Conservation (phyloP, 2,888 invertebrate genomes). For the Tricholauxania praeusta region DNA sequence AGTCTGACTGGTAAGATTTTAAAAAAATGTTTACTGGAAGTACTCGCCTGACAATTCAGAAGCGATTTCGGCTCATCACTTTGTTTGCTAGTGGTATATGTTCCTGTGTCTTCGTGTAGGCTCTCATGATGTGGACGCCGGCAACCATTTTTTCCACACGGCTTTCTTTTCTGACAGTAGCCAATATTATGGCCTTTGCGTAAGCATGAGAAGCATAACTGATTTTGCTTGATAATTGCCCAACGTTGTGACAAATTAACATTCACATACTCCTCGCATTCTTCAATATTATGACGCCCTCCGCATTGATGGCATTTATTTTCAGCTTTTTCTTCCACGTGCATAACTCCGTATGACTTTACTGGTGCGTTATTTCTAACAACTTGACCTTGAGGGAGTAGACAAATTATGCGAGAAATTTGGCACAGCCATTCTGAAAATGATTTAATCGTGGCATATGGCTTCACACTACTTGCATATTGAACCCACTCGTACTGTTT, state of each 20-base stretch:
- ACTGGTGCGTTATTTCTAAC: too few species aligned
- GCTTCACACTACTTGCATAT: background rate
- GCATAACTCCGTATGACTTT: background rate
- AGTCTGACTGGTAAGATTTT: conserved; percentile 39
- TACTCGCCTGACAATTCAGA: background rate
- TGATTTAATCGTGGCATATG: background rate
- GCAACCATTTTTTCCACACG: conserved; percentile 12
- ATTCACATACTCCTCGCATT: background rate
- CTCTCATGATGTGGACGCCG: conserved; percentile 3
- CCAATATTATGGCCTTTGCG: conserved; percentile 6
- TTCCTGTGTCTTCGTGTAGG: too few species aligned
- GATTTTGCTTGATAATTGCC: background rate
- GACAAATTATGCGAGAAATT: background rate
- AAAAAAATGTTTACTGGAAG: conserved; percentile 26
- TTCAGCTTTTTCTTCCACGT: background rate
- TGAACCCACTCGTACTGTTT: conserved; percentile 30
- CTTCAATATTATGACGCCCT: background rate
- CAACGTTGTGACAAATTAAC: background rate
- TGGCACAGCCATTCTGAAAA: background rate
- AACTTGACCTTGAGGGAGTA: background rate
- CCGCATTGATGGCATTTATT: background rate
- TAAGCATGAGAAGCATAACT: conserved; percentile 22
- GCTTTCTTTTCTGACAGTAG: conserved; percentile 6
- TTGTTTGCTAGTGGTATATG: background rate
- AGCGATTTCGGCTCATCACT: background rate